Evolutionary conservation across 2,888 invertebrate species (phyloP), one percentile per base, ranked within the genome.

Genomic region (Spatulosminthurus flaviceps): DNA sequence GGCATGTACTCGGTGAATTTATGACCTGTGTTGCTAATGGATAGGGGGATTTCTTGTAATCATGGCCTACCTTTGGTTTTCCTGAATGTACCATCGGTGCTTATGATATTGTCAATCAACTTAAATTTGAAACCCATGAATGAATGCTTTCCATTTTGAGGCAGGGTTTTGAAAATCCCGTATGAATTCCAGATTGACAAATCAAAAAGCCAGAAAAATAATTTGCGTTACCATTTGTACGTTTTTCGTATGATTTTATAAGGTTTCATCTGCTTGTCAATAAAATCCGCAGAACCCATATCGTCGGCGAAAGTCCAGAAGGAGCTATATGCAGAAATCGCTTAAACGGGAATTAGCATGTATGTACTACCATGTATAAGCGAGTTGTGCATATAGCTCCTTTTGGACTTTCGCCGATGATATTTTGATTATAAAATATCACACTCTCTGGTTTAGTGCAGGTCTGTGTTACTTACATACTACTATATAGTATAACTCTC

Each of bases 161-260:
- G 16, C 16, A 64, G 9, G 2, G 2, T 22, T 64, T n/a, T 64
- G 24, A 22, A 64, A 1, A 64, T 9, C 2, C 2, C n/a, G 24
- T 24, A 64, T 1, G 24, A 22, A 26, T 64, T 64, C 64, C 64
- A 26, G 9, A 64, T 64, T 9, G 2, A 4, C 16, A 64, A 26
- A 22, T 64, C 64, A 22, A 64, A 24, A 26, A 26, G 9, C 64
- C 64, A 64, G 16, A 51, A 64, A 22, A 64, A 24, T 2, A 24
- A 9, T 22, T 64, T 64, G 2, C 24, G 11, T 2, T 24, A 64
- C 64, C 64, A 64, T 26, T 64, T 64, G 7, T 24, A 26, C 4
- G 64, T 22, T 64, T 64, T 64, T 64, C 64, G 21, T 24, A 22
- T 21, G 9, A 64, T 64, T 26, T 64, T 24, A 26, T 64, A 64